Evolutionary conservation across 2,888 invertebrate genomes (phyloP).

Genomic region (Strigamia transsilvanica): DNA sequence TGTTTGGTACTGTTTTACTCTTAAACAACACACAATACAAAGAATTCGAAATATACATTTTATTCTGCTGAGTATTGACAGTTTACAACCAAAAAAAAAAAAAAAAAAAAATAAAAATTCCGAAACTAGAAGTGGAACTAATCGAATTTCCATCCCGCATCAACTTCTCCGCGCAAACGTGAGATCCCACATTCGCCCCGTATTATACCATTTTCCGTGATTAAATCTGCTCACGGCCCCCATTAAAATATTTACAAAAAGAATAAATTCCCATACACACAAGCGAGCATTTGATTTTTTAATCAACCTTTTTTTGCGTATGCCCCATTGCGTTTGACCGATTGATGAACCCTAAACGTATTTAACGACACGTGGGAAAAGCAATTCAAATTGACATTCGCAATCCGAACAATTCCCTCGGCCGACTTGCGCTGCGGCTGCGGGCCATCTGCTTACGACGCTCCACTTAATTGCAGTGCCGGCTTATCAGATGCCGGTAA

Average conservation of each 20-base stretch:
- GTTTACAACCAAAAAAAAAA: no score
- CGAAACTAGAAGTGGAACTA: not conserved
- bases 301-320: not conserved
- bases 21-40: no score
- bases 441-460: slow-evolving; percentile 13
- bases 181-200: slow-evolving; percentile 18
- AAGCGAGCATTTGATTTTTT: not conserved
- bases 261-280: no score
- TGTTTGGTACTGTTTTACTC: no score
- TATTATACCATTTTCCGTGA: not conserved
- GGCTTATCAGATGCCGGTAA: slow-evolving; percentile 22
- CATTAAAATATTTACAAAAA: not conserved
- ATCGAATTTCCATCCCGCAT: not conserved
- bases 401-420: not conserved
- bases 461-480: slow-evolving; percentile 16
- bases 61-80: no score
- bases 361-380: not conserved
- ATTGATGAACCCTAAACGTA: not conserved
- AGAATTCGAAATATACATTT: no score
- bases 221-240: not conserved
- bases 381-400: not conserved
- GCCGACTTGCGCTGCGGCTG: not conserved
- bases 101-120: no score
- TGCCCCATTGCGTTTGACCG: not conserved
- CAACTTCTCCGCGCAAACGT: not conserved